phyloP scores from a whole-genome alignment of 92 coral and sea anemone species.

The Phenganax stokvisi region DNA sequence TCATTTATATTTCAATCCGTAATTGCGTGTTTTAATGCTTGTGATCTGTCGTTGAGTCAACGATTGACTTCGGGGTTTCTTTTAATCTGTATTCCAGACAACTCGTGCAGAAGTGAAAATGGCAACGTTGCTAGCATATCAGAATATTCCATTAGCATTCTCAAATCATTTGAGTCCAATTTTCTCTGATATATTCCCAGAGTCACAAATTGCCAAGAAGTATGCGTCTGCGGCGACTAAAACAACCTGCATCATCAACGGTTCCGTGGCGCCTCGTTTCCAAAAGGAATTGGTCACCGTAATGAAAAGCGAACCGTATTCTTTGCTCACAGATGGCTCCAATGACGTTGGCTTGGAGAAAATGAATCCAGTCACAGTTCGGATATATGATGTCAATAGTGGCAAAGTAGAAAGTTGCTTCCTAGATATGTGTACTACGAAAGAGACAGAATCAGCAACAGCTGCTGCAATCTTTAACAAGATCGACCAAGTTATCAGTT shows the following conservation, averaged over 20 bases:
- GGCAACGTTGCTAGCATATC: constrained; percentile 33
- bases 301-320: constrained; percentile 28
- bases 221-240: constrained; percentile 42
- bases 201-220: constrained; percentile 23
- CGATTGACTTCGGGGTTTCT: background rate
- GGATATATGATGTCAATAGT: constrained; percentile 22
- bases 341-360: constrained; percentile 47
- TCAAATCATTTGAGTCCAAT: background rate
- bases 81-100: constrained; percentile 13
- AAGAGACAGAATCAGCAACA: constrained; percentile 40
- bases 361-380: constrained; percentile 44
- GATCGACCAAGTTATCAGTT: constrained; percentile 29
- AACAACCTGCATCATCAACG: constrained; percentile 46
- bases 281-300: constrained; percentile 21
- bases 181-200: constrained; percentile 2
- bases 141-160: constrained; percentile 38
- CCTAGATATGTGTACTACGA: constrained; percentile 45
- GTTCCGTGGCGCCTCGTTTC: constrained; percentile 45
- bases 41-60: too few species aligned
- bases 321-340: constrained; percentile 43
- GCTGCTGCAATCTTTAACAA: constrained; percentile 41
- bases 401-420: constrained; percentile 40
- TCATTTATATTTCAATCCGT: too few species aligned
- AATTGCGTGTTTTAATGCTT: too few species aligned
- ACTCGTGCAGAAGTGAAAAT: constrained; percentile 35